Evolutionary conservation across 2,797 vertebrate genomes (phyloP), one percentile per base, ranked within the genome.

Genomic region (Geotria australis): DNA sequence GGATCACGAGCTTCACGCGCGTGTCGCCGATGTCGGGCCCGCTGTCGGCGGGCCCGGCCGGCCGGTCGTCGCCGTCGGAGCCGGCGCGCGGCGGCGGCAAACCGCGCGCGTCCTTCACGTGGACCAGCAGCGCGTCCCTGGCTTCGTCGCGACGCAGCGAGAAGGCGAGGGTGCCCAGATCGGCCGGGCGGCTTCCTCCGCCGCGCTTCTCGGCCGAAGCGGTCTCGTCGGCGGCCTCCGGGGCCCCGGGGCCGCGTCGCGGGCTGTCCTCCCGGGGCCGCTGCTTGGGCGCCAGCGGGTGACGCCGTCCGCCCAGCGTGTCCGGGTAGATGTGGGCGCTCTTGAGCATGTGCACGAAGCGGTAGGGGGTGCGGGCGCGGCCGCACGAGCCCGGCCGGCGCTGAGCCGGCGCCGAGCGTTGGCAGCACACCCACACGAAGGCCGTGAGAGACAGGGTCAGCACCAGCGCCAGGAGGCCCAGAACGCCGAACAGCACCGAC

Each of bases 271-370:
- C 0, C 12, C 65, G 65, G 68, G 74, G 61, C 74, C 75, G 62
- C 70, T 69, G 57, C 24, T 38, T 38, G 24, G 51, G 80, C 64
- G 0, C 77, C 38, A 83, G 73, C 4, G 81, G 81, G 62, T 81
- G 75, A 69, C 85, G 86, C 69, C 77, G 83, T 76, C 79, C 72
- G 67, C 77, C 85, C 62, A 95, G 73, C 45, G 83, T 76, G 68
- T 95, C 85, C 2, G 88, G 88, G 64, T 95, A 95, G 68, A 95
- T 95, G 64, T 85, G 91, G 73, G 94, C 85, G 61, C 88, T 86
- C 65, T 95, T 94, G 61, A 95, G 68, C 88, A 95, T 95, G 70
- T 95, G 88, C 57, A 95, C 91, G 69, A 95, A 95, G 71, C 85
- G 85, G 69, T 77, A 79, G 10, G 76, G 77, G 47, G 73, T 70